Evolutionary conservation across 1,140 invertebrate genomes (phyloP), one percentile per base, ranked within the genome.

Genomic region (Lasioglossum albipes): DNA sequence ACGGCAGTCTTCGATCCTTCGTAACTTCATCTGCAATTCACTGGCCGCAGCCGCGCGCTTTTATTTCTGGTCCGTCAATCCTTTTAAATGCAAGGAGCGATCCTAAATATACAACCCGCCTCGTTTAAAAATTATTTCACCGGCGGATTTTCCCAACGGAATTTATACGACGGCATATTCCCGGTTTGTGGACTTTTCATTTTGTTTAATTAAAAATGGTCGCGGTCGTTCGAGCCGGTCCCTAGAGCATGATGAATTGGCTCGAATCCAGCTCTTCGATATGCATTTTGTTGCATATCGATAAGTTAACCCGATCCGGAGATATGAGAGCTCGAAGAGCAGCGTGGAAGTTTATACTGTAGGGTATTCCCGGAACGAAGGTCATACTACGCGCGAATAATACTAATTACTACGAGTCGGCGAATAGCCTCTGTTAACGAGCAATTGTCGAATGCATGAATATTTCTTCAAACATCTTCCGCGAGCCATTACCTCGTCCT

Each of bases 271-370:
- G n/a, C 57, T 20, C 0, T 59, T 59, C n/a, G 57, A 59, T n/a
- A n/a, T n/a, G 57, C 20, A 59, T 59, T n/a, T n/a, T n/a, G 57
- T n/a, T n/a, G 57, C 57, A n/a, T 59, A 59, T n/a, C 57, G 57
- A n/a, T 59, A n/a, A n/a, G 18, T 59, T 7, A n/a, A 59, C 1
- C 7, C 0, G 7, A 59, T n/a, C 20, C 57, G n/a, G 57, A n/a
- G 57, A 59, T 59, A 59, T 9, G 57, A 59, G 22, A 7, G 20
- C 16, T 57, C 18, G 6, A 57, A 18, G 20, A 57, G 18, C n/a
- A 2, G 6, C 57, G 20, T 9, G 20, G 57, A 0, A 59, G 57
- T n/a, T 59, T 2, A 59, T 59, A n/a, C 9, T 59, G 20, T 7
- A 7, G 7, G 1, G n/a, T n/a, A 2, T 59, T 18, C n/a, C 16